Conservation (phyloP, 37 sponge, comb jelly and placozoan species). For the Eunapius fragilis region DNA sequence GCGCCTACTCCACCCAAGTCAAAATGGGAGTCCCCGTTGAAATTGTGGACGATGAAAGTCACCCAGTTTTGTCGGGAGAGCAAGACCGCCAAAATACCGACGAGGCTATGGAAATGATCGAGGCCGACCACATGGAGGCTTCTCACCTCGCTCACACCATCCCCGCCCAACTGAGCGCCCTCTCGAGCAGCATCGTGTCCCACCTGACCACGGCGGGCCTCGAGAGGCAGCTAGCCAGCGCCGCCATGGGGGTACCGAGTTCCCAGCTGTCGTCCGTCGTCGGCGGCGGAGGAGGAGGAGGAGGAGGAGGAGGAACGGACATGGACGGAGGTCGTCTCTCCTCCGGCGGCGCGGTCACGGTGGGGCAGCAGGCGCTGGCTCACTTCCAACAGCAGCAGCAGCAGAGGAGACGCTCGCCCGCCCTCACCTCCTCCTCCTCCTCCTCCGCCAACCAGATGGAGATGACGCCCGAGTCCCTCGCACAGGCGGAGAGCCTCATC, state of each 20-base stretch:
- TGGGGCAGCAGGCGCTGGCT: no score
- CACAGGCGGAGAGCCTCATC: background rate
- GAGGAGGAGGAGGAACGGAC: slow-evolving; percentile 6
- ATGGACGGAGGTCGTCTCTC: slow-evolving; percentile 27
- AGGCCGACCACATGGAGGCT: slow-evolving; percentile 1
- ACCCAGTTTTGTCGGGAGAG: slow-evolving; percentile 16
- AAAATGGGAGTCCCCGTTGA: slow-evolving; percentile 52
- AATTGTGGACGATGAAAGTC: slow-evolving; percentile 51
- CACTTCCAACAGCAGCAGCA: background rate
- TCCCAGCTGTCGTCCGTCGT: background rate
- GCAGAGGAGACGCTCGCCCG: no score
- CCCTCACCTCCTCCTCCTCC: background rate
- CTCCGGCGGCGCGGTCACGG: no score
- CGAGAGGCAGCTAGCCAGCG: background rate
- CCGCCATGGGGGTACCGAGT: background rate
- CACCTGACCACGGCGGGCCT: background rate
- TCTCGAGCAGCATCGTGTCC: background rate
- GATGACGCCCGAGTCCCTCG: background rate
- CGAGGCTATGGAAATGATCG: slow-evolving; percentile 52
- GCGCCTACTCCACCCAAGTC: slow-evolving; percentile 44
- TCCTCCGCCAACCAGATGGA: background rate
- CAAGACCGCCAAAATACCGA: slow-evolving; percentile 40
- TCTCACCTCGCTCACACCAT: background rate
- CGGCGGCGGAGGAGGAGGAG: no score
- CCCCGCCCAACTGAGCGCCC: background rate